Evolutionary conservation across 1,140 invertebrate genomes (phyloP), one percentile per base, ranked within the genome.

Genomic region (Achroia grisella): DNA sequence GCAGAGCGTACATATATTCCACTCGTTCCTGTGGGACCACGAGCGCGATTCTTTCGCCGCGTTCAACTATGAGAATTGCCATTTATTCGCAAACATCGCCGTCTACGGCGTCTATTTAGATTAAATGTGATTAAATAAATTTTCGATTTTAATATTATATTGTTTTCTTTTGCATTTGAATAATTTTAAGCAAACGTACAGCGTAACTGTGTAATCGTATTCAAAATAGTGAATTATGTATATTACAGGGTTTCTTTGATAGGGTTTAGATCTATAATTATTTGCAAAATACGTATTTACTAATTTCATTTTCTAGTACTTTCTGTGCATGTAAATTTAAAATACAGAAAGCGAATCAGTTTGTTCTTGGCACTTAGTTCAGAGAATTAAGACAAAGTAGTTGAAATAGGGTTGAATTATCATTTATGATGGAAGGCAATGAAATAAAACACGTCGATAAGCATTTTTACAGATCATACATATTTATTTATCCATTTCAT

Each of bases 101-200:
- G 88, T 90, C 30, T 88, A 88, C 59, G 89, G 83, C 17, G 52
- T 90, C 27, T 90, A 91, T 71, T 89, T 89, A 52, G 89, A 91
- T 52, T 74, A 56, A 60, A 39, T 36, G 34, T 23, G 8, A 8
- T 44, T 1, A 8, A 15, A 35, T 39, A 39, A 48, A 52, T 56
- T 17, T 6, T 31, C 17, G 8, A 10, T 13, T 13, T 12, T 11
- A 11, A 12, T 14, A 14, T 11, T n/a, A 4, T 4, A 32, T 4
- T 32, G 30, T 8, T 32, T 32, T 32, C 6, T 6, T 23, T 23
- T 23, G 17, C 2, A n/a, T n/a, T n/a, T n/a, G n/a, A n/a, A n/a
- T n/a, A n/a, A n/a, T n/a, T n/a, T n/a, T n/a, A n/a, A n/a, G n/a
- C n/a, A n/a, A n/a, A n/a, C n/a, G n/a, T n/a, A n/a, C n/a, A n/a